phyloP scores from a whole-genome alignment of 1,140 invertebrate genomes.

The Drosophila orena region DNA sequence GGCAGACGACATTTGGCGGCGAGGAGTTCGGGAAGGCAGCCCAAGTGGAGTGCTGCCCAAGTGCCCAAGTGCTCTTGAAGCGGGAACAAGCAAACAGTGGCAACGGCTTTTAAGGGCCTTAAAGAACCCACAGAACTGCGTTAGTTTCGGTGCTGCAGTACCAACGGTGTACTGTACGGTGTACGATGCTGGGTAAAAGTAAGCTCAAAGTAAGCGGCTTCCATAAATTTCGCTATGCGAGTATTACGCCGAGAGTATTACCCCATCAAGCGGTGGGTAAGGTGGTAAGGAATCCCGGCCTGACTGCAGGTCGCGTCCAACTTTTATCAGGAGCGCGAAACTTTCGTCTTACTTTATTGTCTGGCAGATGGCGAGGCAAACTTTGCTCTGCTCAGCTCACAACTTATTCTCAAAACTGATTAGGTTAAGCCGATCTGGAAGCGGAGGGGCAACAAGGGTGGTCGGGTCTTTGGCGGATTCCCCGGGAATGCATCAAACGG shows the following conservation, averaged over 20 bases:
- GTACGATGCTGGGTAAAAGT: too few relatives aligned
- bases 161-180: too few relatives aligned
- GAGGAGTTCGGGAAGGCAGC: not conserved
- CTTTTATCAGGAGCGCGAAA: slow-evolving; percentile 63
- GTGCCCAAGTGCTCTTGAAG: too few relatives aligned
- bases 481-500: slow-evolving; percentile 33
- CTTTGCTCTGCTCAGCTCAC: slow-evolving; percentile 42
- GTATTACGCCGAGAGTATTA: not conserved
- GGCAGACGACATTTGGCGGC: not conserved
- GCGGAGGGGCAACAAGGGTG: not conserved
- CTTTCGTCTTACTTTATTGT: slow-evolving; percentile 80
- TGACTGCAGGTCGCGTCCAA: slow-evolving; percentile 10
- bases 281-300: not conserved
- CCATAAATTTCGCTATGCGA: slow-evolving; percentile 10
- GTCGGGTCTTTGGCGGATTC: slow-evolving; percentile 24
- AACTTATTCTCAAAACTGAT: slow-evolving; percentile 58
- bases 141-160: too few relatives aligned
- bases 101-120: too few relatives aligned
- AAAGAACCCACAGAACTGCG: too few relatives aligned
- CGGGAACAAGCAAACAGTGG: too few relatives aligned
- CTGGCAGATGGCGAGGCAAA: slow-evolving; percentile 60
- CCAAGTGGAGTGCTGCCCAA: not conserved
- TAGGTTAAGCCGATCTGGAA: slow-evolving; percentile 48
- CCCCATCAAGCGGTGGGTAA: not conserved
- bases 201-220: too few relatives aligned